Evolutionary conservation across 2,888 invertebrate species (phyloP).

Genomic region (Argynnis bischoffii): DNA sequence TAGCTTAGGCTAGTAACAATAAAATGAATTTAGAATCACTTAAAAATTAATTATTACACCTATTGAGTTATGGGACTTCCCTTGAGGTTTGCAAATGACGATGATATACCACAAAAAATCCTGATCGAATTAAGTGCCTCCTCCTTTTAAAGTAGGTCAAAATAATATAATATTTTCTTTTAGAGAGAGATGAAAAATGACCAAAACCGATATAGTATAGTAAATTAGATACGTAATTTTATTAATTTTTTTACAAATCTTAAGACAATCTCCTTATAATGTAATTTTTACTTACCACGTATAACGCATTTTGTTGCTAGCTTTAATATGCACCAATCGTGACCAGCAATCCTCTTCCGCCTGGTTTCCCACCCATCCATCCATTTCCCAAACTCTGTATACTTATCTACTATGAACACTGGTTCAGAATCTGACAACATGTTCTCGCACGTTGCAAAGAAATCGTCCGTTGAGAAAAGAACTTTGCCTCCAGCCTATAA

Average conservation of each 20-base stretch:
- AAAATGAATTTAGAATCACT: too few relatives aligned
- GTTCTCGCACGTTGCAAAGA: conserved; percentile 84
- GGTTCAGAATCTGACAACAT: conserved; percentile 80
- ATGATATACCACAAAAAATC: too few relatives aligned
- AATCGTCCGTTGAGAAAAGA: conserved; percentile 84
- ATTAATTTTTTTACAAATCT: neutral
- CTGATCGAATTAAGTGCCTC: conserved; percentile 9
- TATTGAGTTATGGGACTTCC: too few relatives aligned
- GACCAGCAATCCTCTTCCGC: conserved; percentile 82
- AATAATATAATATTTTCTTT: too few relatives aligned
- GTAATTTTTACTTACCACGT: conserved; percentile 57
- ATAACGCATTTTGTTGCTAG: conserved; percentile 80
- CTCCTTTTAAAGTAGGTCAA: too few relatives aligned
- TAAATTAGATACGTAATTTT: too few relatives aligned
- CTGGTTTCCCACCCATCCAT: conserved; percentile 88
- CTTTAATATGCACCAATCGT: conserved; percentile 85
- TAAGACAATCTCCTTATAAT: conserved; percentile 15
- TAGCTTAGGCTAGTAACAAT: too few relatives aligned
- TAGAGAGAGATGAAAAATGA: too few relatives aligned
- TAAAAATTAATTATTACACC: too few relatives aligned
- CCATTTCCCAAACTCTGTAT: conserved; percentile 85
- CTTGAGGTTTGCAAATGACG: too few relatives aligned
- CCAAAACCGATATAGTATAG: too few relatives aligned
- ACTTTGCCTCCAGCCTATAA: conserved; percentile 81
- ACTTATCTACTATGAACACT: conserved; percentile 80